Base-by-base conservation (phyloP, 1,140 invertebrate genomes). In the Prorops nasuta region DNA sequence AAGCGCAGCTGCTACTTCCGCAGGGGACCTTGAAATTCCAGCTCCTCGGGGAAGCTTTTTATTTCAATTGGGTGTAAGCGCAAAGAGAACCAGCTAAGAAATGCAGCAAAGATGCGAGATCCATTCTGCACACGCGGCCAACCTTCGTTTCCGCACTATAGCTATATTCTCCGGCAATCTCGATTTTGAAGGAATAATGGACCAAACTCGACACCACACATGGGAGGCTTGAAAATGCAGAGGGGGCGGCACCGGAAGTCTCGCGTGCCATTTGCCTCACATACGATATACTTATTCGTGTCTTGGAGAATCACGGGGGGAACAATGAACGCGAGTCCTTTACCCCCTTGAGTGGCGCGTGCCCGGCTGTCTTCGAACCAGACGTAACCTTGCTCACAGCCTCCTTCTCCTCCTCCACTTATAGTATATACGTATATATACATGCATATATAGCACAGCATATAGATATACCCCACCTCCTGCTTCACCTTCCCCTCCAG, bases 241-340 rank as follows among this genome's bases (percentile, higher is more conserved):
- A 34, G 28, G 53, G 51, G 57, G 54, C 56, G 59, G 66, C 43
- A 58, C 67, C 72, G 72, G 72, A 74, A 72, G 70, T 74, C 67
- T 74, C 69, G 71, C 66, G 69, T 73, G 69, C 72, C 71, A 71
- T 74, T 74, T 72, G 68, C 64, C 58, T 62, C 59, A 43, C 45
- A 56, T 57, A 60, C 53, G 58, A 58, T 59, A 55, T 65, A 68
- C 67, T 69, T 68, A 58, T 67, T 63, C 64, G 37, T 57, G 61
- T 68, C 67, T 63, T 63, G 46, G 69, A 59, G 59, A 69, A 74
- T 71, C 68, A 63, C 60, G 49, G 3, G 19, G 21, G 4, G 24
- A 40, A 58, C 24, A 60, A 69, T 65, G 67, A 72, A 66, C 62
- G 46, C 50, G 55, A 51, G 60, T 52, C 54, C 51, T 58, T 22